phyloP scores from a whole-genome alignment of 92 coral and sea anemone genomes.

The Virgularia gustaviana region DNA sequence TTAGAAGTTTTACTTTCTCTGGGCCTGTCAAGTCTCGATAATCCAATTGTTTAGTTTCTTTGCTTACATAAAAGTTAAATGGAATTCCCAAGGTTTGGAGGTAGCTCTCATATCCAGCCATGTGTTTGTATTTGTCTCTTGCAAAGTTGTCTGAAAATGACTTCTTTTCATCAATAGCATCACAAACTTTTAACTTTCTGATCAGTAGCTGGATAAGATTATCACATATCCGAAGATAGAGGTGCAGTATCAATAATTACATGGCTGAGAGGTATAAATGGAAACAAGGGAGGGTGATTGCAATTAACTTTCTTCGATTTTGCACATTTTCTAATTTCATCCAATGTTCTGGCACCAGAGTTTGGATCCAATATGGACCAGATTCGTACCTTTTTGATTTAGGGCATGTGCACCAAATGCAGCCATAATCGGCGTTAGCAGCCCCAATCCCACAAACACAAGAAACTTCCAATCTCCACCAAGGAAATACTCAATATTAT shows the following conservation, averaged over 20 bases:
- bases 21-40: constrained; percentile 62
- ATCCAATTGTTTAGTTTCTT: constrained; percentile 50
- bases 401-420: constrained; percentile 55
- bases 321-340: constrained; percentile 18
- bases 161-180: constrained; percentile 15
- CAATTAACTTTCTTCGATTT: constrained; percentile 11
- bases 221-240: not conserved
- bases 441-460: too few relatives aligned
- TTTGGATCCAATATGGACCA: constrained; percentile 41
- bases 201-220: constrained; percentile 11
- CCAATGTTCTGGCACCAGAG: constrained; percentile 28
- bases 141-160: constrained; percentile 26
- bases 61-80: constrained; percentile 45
- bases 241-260: constrained; percentile 7
- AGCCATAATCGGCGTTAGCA: too few relatives aligned
- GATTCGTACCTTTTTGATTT: constrained; percentile 11
- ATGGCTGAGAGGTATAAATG: not conserved
- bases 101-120: constrained; percentile 59
- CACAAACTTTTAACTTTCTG: not conserved
- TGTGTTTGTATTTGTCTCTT: too few relatives aligned
- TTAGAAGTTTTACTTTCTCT: constrained; percentile 51
- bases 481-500: constrained; percentile 35
- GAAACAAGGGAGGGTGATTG: constrained; percentile 11
- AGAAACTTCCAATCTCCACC: constrained; percentile 55
- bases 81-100: constrained; percentile 37